Conservation (phyloP, 2,888 invertebrate genomes). For the Cinara cedri region DNA sequence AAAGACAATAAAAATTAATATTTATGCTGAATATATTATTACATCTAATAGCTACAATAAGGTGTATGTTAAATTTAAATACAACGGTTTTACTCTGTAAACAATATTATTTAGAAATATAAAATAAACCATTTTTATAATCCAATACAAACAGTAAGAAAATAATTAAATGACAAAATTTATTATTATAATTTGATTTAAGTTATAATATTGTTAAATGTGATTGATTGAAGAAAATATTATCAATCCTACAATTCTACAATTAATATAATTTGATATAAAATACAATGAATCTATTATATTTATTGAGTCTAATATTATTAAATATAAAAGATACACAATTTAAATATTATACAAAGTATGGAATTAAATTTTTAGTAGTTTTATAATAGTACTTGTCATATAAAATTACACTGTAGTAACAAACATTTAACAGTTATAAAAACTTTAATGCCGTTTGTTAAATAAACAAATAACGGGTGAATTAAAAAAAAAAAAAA, state of each 20-base stretch:
- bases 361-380: neutral
- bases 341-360: neutral
- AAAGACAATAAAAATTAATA: neutral
- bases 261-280: too few relatives aligned
- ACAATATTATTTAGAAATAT: neutral
- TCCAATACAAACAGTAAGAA: neutral
- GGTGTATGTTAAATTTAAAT: neutral
- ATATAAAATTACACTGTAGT: neutral
- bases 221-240: neutral
- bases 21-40: neutral
- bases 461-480: too few relatives aligned
- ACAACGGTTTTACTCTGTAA: slow-evolving; percentile 12
- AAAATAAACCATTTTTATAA: neutral
- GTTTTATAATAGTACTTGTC: neutral
- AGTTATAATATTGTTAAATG: neutral
- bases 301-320: too few relatives aligned
- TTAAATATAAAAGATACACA: neutral
- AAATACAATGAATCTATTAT: too few relatives aligned
- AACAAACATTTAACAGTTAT: neutral
- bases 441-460: neutral
- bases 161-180: neutral
- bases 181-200: slow-evolving; percentile 6
- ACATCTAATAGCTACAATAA: neutral
- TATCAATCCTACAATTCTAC: neutral
- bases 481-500: too few relatives aligned